Conservation (phyloP, 2,888 invertebrate species). For the Apodemia hepburni region DNA sequence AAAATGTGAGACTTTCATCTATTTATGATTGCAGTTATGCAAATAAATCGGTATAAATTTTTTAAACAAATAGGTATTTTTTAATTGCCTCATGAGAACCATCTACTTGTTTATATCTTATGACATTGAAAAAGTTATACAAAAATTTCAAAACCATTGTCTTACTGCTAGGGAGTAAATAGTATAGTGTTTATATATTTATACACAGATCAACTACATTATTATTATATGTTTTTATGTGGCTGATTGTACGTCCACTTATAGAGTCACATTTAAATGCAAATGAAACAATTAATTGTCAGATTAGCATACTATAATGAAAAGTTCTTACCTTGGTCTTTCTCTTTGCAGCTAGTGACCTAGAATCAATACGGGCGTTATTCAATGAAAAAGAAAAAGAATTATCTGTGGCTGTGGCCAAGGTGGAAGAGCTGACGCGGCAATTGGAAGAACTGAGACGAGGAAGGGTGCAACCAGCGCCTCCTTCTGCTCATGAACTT, state of each 20-base stretch:
- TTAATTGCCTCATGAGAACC: too few relatives aligned
- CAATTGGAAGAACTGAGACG: slow-evolving; percentile 95
- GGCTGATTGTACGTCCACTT: slow-evolving; percentile 2
- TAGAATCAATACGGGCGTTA: slow-evolving; percentile 96
- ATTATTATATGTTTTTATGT: not conserved
- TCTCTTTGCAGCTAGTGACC: slow-evolving; percentile 89
- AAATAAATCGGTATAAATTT: too few relatives aligned
- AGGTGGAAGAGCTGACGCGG: slow-evolving; percentile 96
- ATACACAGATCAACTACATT: not conserved
- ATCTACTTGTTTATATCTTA: too few relatives aligned
- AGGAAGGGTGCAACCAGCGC: slow-evolving; percentile 81
- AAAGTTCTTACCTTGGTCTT: slow-evolving; percentile 17
- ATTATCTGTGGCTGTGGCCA: slow-evolving; percentile 96
- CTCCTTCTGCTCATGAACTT: slow-evolving; percentile 91
- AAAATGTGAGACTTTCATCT: too few relatives aligned
- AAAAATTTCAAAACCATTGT: too few relatives aligned
- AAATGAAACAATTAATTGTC: slow-evolving; percentile 12
- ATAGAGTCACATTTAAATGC: slow-evolving; percentile 5
- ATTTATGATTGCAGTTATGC: too few relatives aligned
- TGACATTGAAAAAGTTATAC: too few relatives aligned
- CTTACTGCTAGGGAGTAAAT: too few relatives aligned
- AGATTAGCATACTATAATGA: slow-evolving; percentile 18
- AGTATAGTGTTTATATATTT: too few relatives aligned
- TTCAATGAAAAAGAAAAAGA: slow-evolving; percentile 99
- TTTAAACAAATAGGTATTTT: too few relatives aligned